Percentiles rank a stretch among this genome's conserved stretches.
These are phyloP conservation scores for Caenorhabditis remanei DNA, from an alignment of 1,140 invertebrate species.

Conservation along the genomic window DNA sequence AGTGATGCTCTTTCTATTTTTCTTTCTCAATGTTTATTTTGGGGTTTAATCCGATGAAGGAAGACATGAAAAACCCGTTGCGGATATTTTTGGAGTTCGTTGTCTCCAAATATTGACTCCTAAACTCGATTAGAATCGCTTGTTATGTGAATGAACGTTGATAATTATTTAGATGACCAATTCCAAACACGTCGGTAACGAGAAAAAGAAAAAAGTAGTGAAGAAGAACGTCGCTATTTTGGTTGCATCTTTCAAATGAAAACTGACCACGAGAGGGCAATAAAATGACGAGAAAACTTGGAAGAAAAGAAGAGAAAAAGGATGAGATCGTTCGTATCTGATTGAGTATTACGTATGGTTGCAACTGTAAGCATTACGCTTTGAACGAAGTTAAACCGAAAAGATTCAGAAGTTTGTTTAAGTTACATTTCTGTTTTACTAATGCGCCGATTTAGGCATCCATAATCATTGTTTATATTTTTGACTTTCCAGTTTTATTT, in stretches of 20 bases:
- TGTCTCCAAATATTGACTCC: constrained; percentile 3
- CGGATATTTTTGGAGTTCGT: constrained; percentile 31
- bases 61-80: background rate
- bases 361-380: too few relatives aligned
- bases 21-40: constrained; percentile 32
- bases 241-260: background rate
- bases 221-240: background rate
- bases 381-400: too few relatives aligned
- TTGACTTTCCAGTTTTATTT: too few relatives aligned
- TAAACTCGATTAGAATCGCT: background rate
- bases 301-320: background rate
- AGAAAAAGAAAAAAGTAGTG: background rate
- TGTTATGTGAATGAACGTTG: constrained; percentile 32
- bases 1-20: background rate
- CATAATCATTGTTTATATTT: too few relatives aligned
- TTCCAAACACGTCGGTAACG: background rate
- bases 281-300: background rate
- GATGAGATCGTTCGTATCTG: background rate
- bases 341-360: constrained; percentile 2
- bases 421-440: too few relatives aligned
- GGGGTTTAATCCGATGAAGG: constrained; percentile 30
- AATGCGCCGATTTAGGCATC: too few relatives aligned
- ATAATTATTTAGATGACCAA: background rate
- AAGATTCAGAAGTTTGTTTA: too few relatives aligned
- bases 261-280: constrained; percentile 11